Conservation (phyloP, 2,797 vertebrate species). For the Hemibagrus guttatus region DNA sequence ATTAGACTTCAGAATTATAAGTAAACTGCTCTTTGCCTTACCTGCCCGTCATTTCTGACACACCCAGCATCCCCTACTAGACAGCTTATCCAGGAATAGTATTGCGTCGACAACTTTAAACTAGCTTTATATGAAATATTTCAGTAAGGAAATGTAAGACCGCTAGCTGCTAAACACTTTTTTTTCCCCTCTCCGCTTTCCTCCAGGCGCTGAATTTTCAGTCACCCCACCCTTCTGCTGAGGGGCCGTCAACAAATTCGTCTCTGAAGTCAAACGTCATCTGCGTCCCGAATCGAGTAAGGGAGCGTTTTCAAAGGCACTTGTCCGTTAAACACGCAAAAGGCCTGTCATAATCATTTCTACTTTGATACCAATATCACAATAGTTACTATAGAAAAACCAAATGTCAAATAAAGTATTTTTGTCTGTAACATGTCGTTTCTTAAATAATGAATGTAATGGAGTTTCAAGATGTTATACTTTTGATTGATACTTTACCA, state of each 20-base stretch:
- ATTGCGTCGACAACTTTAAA: conserved; percentile 23
- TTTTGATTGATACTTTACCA: too few species aligned
- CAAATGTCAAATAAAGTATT: neutral
- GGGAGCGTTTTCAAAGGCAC: neutral
- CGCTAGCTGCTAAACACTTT: neutral
- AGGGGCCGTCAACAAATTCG: conserved; percentile 43
- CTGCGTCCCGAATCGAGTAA: neutral
- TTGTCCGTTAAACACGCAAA: neutral
- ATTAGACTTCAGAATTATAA: neutral
- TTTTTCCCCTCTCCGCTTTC: neutral
- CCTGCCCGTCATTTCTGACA: conserved; percentile 79
- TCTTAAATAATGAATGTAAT: too few species aligned
- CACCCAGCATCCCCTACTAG: conserved; percentile 72
- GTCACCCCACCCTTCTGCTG: conserved; percentile 30
- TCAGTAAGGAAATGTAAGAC: neutral
- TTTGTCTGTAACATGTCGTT: neutral
- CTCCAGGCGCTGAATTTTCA: conserved; percentile 11
- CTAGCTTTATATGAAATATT: neutral
- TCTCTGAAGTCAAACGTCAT: neutral
- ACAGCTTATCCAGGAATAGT: conserved; percentile 36
- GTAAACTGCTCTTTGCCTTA: conserved; percentile 41
- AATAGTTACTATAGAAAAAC: neutral
- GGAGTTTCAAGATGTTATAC: too few species aligned
- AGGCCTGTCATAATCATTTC: neutral
- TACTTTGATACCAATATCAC: neutral